Base-by-base conservation (phyloP, 2,797 vertebrate genomes). In the Acipenser transmontanus region DNA sequence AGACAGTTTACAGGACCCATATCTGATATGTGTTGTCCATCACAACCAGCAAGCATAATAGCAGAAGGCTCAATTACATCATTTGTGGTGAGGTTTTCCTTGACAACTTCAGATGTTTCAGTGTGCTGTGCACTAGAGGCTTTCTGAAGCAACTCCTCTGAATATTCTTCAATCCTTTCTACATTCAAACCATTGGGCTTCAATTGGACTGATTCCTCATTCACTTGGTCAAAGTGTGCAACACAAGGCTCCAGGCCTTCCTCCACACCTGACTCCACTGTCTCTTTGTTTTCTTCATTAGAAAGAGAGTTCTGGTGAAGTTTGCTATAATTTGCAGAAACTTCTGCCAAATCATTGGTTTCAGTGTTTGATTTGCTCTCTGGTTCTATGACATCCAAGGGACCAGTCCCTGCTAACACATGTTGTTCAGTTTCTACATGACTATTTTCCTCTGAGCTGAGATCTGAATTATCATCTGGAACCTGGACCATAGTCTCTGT, bases 401-500 rank as follows among this genome's bases (percentile, higher is more conserved):
- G 75, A 69, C 76, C 81, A n/a, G 78, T 80, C 79, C 80, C 82
- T 65, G 69, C 76, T n/a, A 68, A 62, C 17, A 12, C 65, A 12
- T 67, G 56, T 11, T 10, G 68, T 64, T 82, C 79, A 12, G 68
- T 61, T 68, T 78, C 8, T 66, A 62, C 73, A 62, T 75, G 73
- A 65, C 72, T 59, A 49, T 72, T 50, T 1, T 71, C 69, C 10
- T 71, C 72, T 67, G 69, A 63, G 56, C 49, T 64, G 47, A 75
- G 62, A 49, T 71, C n/a, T 9, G 78, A 75, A 62, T 78, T 66
- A 0, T 81, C 83, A 69, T 82, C 82, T 57, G 88, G 86, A 69
- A 80, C 66, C 20, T 81, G 76, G 12, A 82, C 77, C 20, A 88
- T 67, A 1, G 88, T 89, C 77, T 81, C 84, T 56, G 84, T 85